A percentile compares a stretch with the other conserved stretches of the same genome.
Evolutionary conservation across 2,113 vertebrate species (phyloP).

Genomic region (Cyanoderma ruficeps): DNA sequence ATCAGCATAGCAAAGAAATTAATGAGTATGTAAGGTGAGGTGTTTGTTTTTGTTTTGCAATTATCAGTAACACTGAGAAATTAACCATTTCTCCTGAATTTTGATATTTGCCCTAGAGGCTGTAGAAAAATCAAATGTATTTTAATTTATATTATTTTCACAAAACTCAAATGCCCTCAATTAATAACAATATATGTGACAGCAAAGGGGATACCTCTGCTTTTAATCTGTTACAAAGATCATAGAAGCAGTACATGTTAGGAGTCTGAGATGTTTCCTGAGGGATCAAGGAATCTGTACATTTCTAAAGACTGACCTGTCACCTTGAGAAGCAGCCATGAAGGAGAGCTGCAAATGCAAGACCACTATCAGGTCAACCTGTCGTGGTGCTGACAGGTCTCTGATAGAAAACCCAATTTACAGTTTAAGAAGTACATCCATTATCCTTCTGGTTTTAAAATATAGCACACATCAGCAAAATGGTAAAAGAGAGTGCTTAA

Average conservation of each 20-base stretch:
- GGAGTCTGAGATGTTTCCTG: conserved; percentile 59
- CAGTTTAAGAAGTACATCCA: conserved; percentile 82
- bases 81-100: not conserved
- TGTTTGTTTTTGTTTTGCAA: not conserved
- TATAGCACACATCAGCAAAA: conserved; percentile 82
- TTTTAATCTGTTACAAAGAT: conserved; percentile 68
- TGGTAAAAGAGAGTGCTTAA: conserved; percentile 79
- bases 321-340: conserved; percentile 74
- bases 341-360: conserved; percentile 68
- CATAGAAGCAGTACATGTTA: conserved; percentile 71
- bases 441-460: conserved; percentile 82
- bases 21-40: not conserved
- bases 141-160: conserved; percentile 55
- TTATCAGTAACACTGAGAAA: not conserved
- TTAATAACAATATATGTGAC: conserved; percentile 67
- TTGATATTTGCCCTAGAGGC: not conserved
- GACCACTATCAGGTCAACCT: conserved; percentile 69
- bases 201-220: conserved; percentile 50
- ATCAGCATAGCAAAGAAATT: not conserved
- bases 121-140: conserved; percentile 50
- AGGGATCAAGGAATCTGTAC: conserved; percentile 59
- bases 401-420: conserved; percentile 86
- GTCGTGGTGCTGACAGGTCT: conserved; percentile 71
- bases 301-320: conserved; percentile 69
- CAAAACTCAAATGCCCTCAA: conserved; percentile 70